phyloP scores from a whole-genome alignment of 2,113 vertebrate species.

The Gorsachius goisagi region DNA sequence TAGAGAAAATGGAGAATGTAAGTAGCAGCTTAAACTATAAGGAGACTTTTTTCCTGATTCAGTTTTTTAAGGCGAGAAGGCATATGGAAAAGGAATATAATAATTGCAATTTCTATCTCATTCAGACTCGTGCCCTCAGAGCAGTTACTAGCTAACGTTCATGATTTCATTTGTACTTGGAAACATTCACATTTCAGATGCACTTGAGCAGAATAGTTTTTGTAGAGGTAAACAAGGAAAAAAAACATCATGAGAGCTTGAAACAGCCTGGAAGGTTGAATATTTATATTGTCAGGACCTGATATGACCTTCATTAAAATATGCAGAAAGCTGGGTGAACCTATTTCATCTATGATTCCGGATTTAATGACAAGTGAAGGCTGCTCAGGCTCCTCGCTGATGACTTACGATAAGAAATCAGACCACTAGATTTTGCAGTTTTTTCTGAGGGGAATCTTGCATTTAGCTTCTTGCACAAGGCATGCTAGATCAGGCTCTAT shows the following conservation, averaged over 20 bases:
- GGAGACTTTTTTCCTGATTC: not conserved
- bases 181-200: not conserved
- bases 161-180: not conserved
- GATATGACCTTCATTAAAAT: not conserved
- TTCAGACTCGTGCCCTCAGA: not conserved
- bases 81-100: not conserved
- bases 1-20: not conserved
- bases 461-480: not conserved
- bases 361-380: not conserved
- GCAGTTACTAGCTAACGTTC: not conserved
- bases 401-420: not conserved
- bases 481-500: not conserved
- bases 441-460: not conserved
- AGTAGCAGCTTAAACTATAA: not conserved
- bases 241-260: not conserved
- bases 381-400: fast-evolving
- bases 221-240: not conserved
- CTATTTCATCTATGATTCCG: not conserved
- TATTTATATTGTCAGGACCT: not conserved
- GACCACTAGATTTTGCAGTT: not conserved
- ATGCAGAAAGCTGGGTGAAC: not conserved
- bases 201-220: not conserved
- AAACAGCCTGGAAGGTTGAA: not conserved
- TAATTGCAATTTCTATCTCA: not conserved
- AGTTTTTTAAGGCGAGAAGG: not conserved